phyloP scores from a whole-genome alignment of 2,113 vertebrate species.

The Laticauda laticaudata region DNA sequence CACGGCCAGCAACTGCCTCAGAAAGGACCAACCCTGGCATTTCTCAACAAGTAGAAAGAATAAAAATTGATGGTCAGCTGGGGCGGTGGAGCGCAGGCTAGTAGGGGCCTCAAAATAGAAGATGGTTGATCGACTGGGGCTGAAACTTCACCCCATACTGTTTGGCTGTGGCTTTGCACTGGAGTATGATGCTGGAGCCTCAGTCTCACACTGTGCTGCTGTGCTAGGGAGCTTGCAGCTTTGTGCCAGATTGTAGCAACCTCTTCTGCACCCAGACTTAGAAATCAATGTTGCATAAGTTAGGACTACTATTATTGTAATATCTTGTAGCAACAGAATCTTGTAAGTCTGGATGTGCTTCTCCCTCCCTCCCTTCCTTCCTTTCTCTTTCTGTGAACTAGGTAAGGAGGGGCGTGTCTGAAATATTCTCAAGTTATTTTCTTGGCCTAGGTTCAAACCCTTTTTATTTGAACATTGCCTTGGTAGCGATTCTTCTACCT shows the following conservation, averaged over 20 bases:
- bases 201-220: neutral
- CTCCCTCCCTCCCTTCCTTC: neutral
- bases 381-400: neutral
- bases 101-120: neutral
- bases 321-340: neutral
- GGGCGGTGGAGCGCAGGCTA: accelerated
- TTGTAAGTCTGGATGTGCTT: neutral
- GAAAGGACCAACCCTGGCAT: neutral
- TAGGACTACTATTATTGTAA: neutral
- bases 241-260: neutral
- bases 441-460: neutral
- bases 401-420: neutral
- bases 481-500: neutral
- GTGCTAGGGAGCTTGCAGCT: neutral
- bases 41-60: neutral
- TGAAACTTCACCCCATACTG: neutral
- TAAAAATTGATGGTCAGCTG: neutral
- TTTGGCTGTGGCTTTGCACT: neutral
- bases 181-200: neutral
- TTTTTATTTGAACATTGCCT: neutral
- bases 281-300: neutral
- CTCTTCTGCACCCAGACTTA: neutral
- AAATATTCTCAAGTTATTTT: neutral
- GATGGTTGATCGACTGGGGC: neutral
- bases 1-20: neutral